A percentile compares a stretch with the other conserved stretches of the same genome.
Conservation (phyloP, 35 echinoderm and acorn worm species). For the Apostichopus japonicus region DNA sequence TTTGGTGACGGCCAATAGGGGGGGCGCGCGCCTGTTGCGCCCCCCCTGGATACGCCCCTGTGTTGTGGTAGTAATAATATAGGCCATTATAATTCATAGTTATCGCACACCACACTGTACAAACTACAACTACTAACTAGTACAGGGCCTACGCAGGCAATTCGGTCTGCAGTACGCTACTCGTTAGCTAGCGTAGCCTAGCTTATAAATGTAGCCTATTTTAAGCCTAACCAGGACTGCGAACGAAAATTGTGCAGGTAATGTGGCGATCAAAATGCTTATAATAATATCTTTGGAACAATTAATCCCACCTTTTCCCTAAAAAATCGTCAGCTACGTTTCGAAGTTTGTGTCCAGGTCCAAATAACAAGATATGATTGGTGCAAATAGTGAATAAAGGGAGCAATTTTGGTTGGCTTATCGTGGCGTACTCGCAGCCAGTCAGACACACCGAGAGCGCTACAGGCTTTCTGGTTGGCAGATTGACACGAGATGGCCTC, state of each 20-base stretch:
- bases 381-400: constrained; percentile 48
- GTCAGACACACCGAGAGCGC: constrained; percentile 38
- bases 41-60: too few relatives aligned
- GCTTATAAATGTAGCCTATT: constrained; percentile 29
- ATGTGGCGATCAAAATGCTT: neutral
- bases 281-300: neutral
- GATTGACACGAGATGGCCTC: constrained; percentile 46
- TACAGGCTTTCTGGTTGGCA: constrained; percentile 40
- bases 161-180: too few relatives aligned
- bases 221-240: constrained; percentile 15
- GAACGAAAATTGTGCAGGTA: neutral
- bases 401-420: constrained; percentile 63
- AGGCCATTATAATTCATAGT: too few relatives aligned
- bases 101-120: too few relatives aligned
- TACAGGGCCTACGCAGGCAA: too few relatives aligned
- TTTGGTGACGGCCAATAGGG: too few relatives aligned
- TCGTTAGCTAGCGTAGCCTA: neutral
- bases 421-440: constrained; percentile 55
- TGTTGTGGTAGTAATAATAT: too few relatives aligned
- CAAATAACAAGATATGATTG: constrained; percentile 37
- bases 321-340: constrained; percentile 3
- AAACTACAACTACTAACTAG: too few relatives aligned
- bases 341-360: constrained; percentile 57
- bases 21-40: too few relatives aligned
- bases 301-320: neutral